Evolutionary conservation across 2,113 vertebrate genomes (phyloP), one percentile per base, ranked within the genome.

Genomic region (Puffinus mauretanicus): DNA sequence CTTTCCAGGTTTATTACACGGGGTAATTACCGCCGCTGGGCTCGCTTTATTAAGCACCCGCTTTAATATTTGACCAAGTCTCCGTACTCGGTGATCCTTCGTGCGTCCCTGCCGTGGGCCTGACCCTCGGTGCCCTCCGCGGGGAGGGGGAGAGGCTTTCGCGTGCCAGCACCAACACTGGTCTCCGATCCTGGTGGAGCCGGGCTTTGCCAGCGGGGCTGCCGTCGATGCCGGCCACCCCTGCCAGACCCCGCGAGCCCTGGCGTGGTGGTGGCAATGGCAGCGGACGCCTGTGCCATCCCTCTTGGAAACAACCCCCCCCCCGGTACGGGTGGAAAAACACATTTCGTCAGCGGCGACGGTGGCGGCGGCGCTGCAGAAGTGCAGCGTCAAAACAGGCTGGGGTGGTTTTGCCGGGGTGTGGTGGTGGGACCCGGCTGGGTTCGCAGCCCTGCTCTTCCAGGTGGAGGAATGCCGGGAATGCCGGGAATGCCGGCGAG

Each of bases 61-160:
- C 81, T 97, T 97, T 86, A 95, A 96, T 97, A 82, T 93, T 93
- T 94, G 93, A 95, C 97, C 60, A 20, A 66, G 40, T 14, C 70
- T 92, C 76, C 0, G 14, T 77, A 85, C 85, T 38, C 0, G 3
- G 69, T 86, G 86, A 88, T 85, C 94, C 71, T 78, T 90, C 0
- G 5, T 16, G 34, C 4, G 22, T 44, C 91, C 57, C 79, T 46
- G 55, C 46, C 2, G 0, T 21, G 26, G 26, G 58, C 38, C 42
- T 79, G 88, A 47, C 71, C 66, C 52, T 14, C 0, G 1, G 77
- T 34, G 13, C 65, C 51, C 72, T 90, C 44, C 0, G 0, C 0
- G 0, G 3, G 38, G 57, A 70, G 16, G 18, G n/a, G 1, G 13
- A 75, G 61, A 42, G 24, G 32, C 44, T 47, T 64, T 32, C 1